phyloP scores from a whole-genome alignment of 2,888 invertebrate species.

The Petrophora chlorosata region DNA sequence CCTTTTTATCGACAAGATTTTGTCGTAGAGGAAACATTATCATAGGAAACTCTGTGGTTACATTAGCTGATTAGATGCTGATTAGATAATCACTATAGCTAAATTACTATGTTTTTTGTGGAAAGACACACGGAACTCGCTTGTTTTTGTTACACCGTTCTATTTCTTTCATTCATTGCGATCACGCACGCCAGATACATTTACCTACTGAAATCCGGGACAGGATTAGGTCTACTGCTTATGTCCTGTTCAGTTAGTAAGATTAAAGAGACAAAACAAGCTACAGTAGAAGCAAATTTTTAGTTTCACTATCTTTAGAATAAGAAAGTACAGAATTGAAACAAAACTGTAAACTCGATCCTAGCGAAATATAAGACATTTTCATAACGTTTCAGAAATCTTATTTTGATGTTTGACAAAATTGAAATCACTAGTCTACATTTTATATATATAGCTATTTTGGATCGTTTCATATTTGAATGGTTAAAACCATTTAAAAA shows the following conservation, averaged over 20 bases:
- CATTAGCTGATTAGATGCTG: slow-evolving; percentile 20
- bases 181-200: slow-evolving; percentile 12
- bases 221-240: not conserved
- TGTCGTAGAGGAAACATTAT: not conserved
- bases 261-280: too few species aligned
- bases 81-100: slow-evolving; percentile 8
- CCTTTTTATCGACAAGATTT: not conserved
- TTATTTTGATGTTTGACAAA: too few species aligned
- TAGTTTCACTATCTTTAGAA: too few species aligned
- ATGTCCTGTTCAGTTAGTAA: not conserved
- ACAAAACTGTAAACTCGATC: too few species aligned
- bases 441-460: too few species aligned
- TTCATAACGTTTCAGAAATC: too few species aligned
- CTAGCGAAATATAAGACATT: too few species aligned
- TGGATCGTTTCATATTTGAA: too few species aligned
- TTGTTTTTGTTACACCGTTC: not conserved
- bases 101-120: slow-evolving; percentile 6
- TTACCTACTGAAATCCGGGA: not conserved
- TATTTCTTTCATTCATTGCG: slow-evolving; percentile 5
- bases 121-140: slow-evolving; percentile 7
- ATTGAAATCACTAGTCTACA: too few species aligned
- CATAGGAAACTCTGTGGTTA: not conserved
- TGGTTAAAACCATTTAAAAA: too few species aligned
- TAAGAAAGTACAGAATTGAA: too few species aligned
- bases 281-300: too few species aligned